Evolutionary conservation across 2,113 vertebrate species (phyloP).

Genomic region (Acanthochromis polyacanthus): DNA sequence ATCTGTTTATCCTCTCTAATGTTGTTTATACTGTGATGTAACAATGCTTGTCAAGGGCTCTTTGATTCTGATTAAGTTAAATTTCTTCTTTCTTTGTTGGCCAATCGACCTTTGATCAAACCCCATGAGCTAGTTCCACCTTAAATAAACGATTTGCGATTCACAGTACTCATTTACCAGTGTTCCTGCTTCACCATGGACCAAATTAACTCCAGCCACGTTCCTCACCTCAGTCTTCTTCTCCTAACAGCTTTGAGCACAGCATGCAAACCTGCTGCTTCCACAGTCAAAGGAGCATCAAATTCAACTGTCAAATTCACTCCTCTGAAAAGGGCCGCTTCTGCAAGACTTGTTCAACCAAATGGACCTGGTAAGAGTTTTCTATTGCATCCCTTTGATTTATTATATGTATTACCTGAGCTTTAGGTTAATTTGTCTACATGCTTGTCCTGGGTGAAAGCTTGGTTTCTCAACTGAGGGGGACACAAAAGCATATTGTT

Average conservation of each 20-base stretch:
- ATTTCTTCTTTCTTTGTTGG: neutral
- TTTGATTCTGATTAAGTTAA: conserved; percentile 45
- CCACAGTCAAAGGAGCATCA: conserved; percentile 38
- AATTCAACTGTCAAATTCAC: conserved; percentile 2
- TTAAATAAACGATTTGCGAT: conserved; percentile 3
- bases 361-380: conserved; percentile 63
- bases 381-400: neutral
- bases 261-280: conserved; percentile 57
- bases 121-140: neutral
- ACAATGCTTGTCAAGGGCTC: neutral
- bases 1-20: neutral
- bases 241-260: conserved; percentile 53
- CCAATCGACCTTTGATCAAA: conserved; percentile 5
- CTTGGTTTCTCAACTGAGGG: too few species aligned
- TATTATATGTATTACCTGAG: too few species aligned
- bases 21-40: neutral
- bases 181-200: conserved; percentile 32
- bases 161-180: conserved; percentile 1
- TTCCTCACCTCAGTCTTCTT: conserved; percentile 45
- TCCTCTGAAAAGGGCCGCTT: conserved; percentile 49
- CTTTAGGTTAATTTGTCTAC: too few species aligned
- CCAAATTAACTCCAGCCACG: conserved; percentile 30
- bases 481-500: too few species aligned
- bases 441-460: too few species aligned
- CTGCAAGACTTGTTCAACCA: conserved; percentile 33